Evolutionary conservation across 1,140 invertebrate species (phyloP), one percentile per base, ranked within the genome.

Genomic region (Tachypleus tridentatus): DNA sequence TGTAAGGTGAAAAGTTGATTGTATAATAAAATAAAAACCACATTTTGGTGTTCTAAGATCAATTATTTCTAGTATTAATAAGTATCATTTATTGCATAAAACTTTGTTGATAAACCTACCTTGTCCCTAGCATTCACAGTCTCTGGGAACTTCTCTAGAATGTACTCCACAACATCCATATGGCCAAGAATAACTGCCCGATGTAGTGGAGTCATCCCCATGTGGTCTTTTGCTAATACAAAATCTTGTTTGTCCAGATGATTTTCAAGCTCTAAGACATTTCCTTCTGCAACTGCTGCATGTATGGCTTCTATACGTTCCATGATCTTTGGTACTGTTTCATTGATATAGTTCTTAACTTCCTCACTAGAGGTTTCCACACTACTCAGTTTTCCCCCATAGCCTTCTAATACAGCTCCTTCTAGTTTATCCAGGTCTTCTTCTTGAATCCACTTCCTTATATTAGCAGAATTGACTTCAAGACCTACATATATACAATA

Each of bases 401-500:
- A 86, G 0, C 91, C 91, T 71, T 90, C 87, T 87, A 90, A 91
- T 8, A 95, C 80, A 3, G 93, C 87, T 72, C 87, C 85, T 73
- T 91, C 87, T 58, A 94, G 77, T 71, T 87, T 86, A 29, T 82
- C 82, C 72, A 93, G 81, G 75, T 93, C 88, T 73, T 87, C 83
- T 74, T 93, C 91, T 74, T 93, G 88, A 67, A 93, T 93, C 90
- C 91, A 94, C 78, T 91, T 91, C 66, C 89, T 80, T 67, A 94
- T 91, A 71, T 91, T 92, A 57, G 90, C 74, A 54, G 74, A 70
- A 50, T 66, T 74, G 8, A 75, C 67, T 64, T 70, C 68, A 10
- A 71, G 52, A 57, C 69, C 72, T 75, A 51, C n/a, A 8, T 7
- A 54, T 7, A 54, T 8, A 54, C 7, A 54, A 54, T n/a, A 54